Percentiles rank a stretch among this genome's conserved stretches.
Conservation (phyloP, 1,140 invertebrate species). For the Drosophila bifasciata region DNA sequence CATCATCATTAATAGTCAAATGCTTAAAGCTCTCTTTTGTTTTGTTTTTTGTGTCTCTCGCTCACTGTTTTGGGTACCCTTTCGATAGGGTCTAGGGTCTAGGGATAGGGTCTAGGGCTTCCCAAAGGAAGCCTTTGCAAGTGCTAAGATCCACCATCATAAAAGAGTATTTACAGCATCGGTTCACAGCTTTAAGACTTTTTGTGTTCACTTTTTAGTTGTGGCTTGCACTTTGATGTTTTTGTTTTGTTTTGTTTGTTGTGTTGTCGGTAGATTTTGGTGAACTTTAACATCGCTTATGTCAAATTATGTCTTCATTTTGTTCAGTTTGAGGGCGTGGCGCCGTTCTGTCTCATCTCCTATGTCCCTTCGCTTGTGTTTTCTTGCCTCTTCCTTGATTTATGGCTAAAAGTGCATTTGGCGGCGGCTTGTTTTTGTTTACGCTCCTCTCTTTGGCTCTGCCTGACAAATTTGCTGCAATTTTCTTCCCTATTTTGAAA, state of each 20-base stretch:
- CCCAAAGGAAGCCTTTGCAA: background rate
- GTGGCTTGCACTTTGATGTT: background rate
- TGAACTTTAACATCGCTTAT: slow-evolving; percentile 82
- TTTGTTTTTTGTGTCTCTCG: background rate
- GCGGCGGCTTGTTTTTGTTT: slow-evolving; percentile 73
- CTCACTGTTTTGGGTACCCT: slow-evolving; percentile 1
- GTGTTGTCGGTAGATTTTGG: slow-evolving; percentile 58
- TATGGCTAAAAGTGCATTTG: slow-evolving; percentile 51
- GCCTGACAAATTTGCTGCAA: slow-evolving; percentile 60
- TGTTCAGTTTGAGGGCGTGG: slow-evolving; percentile 54
- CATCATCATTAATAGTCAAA: slow-evolving; percentile 43
- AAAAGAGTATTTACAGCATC: no score
- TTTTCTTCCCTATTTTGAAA: slow-evolving; percentile 63
- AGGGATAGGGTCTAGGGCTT: background rate
- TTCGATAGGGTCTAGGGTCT: no score
- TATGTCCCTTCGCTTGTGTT: no score
- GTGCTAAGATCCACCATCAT: no score
- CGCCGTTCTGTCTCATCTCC: slow-evolving; percentile 44
- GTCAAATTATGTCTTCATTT: slow-evolving; percentile 81
- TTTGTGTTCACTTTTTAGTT: background rate
- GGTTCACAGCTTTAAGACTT: no score
- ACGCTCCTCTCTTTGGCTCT: slow-evolving; percentile 73
- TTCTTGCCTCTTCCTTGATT: slow-evolving; percentile 48
- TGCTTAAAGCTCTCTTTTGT: background rate
- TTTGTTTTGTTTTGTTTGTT: slow-evolving; percentile 1